A percentile compares a stretch with the other conserved stretches of the same genome.
phyloP scores from a whole-genome alignment of 1,140 invertebrate genomes.

The Coelopa frigida region DNA sequence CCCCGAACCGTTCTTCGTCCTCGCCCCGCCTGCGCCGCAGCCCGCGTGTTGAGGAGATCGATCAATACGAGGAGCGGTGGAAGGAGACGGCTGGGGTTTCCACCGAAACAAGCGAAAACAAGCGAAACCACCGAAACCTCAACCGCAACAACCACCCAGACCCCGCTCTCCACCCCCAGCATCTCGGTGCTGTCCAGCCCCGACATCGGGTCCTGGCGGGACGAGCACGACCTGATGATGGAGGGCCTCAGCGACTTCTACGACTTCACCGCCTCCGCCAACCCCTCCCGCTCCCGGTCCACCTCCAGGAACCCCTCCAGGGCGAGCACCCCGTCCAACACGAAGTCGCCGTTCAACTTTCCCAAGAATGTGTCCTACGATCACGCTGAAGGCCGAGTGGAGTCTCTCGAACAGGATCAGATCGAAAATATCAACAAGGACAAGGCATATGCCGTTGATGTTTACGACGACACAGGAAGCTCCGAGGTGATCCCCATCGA shows the following conservation, averaged over 20 bases:
- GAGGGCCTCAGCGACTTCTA: slow-evolving; percentile 41
- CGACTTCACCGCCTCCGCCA: slow-evolving; percentile 36
- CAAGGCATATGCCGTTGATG: slow-evolving; percentile 19
- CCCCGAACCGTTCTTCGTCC: slow-evolving; percentile 13
- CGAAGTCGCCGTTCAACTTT: slow-evolving; percentile 21
- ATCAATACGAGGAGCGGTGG: slow-evolving; percentile 38
- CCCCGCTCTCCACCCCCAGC: slow-evolving; percentile 12
- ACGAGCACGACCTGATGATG: slow-evolving; percentile 34
- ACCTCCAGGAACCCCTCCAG: slow-evolving; percentile 27
- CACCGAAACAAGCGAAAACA: no score
- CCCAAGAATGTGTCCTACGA: slow-evolving; percentile 29
- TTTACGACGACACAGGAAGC: slow-evolving; percentile 31
- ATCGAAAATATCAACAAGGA: no score
- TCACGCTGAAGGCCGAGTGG: slow-evolving; percentile 13
- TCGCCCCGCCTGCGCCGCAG: slow-evolving; percentile 23
- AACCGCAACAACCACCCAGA: not conserved
- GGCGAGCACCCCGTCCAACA: slow-evolving; percentile 5
- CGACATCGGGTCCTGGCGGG: slow-evolving; percentile 33
- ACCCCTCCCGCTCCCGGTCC: slow-evolving; percentile 34
- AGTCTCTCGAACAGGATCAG: no score
- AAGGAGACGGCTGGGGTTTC: slow-evolving; percentile 12
- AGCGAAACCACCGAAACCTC: not conserved
- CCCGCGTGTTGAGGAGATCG: slow-evolving; percentile 39
- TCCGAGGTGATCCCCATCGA: no score
- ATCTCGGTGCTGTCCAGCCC: slow-evolving; percentile 23